Percentiles rank a stretch among this genome's conserved stretches.
Evolutionary conservation across 2,888 invertebrate genomes (phyloP).

Genomic region (Eretmocerus hayati): DNA sequence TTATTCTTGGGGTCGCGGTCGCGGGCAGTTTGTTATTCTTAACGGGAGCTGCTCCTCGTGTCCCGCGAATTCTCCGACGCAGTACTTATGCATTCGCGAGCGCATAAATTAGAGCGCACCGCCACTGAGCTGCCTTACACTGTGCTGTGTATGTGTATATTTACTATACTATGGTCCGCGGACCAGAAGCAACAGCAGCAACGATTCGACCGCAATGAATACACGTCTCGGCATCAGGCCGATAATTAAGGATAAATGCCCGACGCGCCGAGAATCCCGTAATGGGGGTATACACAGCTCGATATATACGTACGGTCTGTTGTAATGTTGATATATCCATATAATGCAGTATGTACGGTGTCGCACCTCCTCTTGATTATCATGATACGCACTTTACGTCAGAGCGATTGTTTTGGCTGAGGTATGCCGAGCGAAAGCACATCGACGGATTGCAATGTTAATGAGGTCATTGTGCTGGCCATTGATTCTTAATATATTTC

Average conservation of each 20-base stretch:
- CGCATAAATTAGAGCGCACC: conserved; percentile 22
- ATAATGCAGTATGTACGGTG: too few species aligned
- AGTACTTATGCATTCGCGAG: conserved; percentile 8
- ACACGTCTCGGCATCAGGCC: conserved; percentile 5
- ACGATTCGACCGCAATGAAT: conserved; percentile 6
- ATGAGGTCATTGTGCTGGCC: neutral
- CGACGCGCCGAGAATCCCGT: conserved; percentile 10
- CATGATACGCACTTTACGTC: conserved; percentile 2
- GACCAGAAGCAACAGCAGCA: neutral
- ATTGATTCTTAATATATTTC: too few species aligned
- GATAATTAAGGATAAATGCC: conserved; percentile 20
- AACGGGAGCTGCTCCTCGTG: conserved; percentile 7
- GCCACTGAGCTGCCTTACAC: neutral
- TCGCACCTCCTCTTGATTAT: too few species aligned
- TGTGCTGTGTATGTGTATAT: neutral
- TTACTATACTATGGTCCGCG: too few species aligned
- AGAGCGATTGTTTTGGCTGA: neutral
- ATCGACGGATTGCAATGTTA: neutral
- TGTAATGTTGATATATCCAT: too few species aligned
- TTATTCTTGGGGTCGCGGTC: neutral
- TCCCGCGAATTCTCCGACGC: conserved; percentile 11
- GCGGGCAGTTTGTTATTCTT: conserved; percentile 13
- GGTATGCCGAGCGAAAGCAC: conserved; percentile 1
- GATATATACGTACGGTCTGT: neutral
- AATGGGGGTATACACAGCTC: neutral